Evolutionary conservation across 2,797 vertebrate species (phyloP).

Genomic region (Numenius phaeopus): DNA sequence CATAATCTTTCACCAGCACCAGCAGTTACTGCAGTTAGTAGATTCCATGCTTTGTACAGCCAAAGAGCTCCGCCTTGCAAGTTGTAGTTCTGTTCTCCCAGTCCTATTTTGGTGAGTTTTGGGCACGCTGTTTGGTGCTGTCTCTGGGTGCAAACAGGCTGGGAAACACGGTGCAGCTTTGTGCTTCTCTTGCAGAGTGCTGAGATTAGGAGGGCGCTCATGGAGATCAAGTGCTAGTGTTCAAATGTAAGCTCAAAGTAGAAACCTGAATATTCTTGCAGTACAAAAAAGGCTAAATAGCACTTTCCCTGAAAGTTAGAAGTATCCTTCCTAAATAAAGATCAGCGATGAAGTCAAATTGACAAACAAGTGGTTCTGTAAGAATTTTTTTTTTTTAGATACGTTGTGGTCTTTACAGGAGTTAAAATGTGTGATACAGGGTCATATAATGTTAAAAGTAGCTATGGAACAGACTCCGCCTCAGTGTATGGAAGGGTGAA

Average conservation of each 20-base stretch:
- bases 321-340: neutral
- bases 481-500: neutral
- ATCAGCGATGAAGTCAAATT: neutral
- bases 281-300: neutral
- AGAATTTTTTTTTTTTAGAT: neutral
- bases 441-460: neutral
- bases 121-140: fast-evolving
- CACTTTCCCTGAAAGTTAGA: neutral
- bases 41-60: neutral
- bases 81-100: neutral
- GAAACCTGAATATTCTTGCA: neutral
- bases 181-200: neutral
- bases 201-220: neutral
- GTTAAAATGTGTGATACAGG: neutral
- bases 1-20: neutral
- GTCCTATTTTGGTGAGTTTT: neutral
- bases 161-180: neutral
- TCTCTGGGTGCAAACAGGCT: neutral
- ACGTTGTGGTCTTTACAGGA: neutral
- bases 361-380: neutral
- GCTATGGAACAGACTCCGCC: neutral
- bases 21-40: neutral
- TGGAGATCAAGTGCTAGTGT: fast-evolving
- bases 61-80: neutral
- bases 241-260: neutral